These are phyloP conservation scores for Amphibalanus amphitrite DNA, from an alignment of 1,140 invertebrate species.

Conservation along the genomic window DNA sequence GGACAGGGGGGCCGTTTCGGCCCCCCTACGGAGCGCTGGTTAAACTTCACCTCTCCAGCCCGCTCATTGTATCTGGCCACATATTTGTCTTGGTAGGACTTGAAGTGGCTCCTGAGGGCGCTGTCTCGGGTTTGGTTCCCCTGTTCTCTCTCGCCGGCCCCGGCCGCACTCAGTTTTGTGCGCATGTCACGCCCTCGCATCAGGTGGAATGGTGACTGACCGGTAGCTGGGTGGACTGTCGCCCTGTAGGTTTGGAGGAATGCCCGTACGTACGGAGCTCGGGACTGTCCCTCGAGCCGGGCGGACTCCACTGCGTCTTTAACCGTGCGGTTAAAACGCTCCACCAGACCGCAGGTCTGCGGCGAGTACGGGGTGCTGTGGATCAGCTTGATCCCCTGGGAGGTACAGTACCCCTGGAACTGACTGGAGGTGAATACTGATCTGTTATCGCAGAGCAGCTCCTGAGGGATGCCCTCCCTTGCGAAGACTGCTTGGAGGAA, in stretches of 20 bases:
- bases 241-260: background rate
- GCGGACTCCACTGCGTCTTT: background rate
- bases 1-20: no score
- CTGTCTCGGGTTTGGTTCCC: no score
- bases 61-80: no score
- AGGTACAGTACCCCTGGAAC: conserved; percentile 6
- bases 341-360: background rate
- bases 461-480: conserved; percentile 7
- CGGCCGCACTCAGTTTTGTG: background rate
- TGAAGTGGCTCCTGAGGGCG: no score
- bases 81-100: no score
- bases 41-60: no score
- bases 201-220: background rate
- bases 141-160: background rate
- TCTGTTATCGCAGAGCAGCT: conserved; percentile 11
- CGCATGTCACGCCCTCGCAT: background rate
- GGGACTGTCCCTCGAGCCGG: background rate
- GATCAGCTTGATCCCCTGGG: background rate
- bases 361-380: background rate
- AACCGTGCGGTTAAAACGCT: background rate
- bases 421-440: conserved; percentile 13
- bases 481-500: conserved; percentile 12
- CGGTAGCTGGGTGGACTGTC: background rate
- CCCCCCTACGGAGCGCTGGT: no score
- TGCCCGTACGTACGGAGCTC: background rate